Evolutionary conservation across 2,888 invertebrate species (phyloP).

Genomic region (Polylopha cassiicola): DNA sequence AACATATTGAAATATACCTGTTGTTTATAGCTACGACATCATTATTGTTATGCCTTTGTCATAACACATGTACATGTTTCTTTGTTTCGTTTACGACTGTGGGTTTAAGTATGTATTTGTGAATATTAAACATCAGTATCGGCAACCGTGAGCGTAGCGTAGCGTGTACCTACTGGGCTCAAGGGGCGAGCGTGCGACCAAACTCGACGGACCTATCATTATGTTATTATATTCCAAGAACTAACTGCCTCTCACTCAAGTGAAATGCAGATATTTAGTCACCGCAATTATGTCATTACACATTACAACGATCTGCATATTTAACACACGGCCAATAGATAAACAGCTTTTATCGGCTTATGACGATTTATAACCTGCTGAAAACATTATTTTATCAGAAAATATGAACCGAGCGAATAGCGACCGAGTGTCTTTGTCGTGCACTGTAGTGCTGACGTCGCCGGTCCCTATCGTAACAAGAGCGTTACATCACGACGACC

Average conservation of each 20-base stretch:
- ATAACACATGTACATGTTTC: no score
- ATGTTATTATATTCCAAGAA: conserved; percentile 51
- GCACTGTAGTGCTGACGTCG: conserved; percentile 21
- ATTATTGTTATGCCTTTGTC: no score
- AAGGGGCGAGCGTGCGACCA: conserved; percentile 40
- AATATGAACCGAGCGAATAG: neutral
- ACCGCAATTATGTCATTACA: conserved; percentile 11
- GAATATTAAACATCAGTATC: no score
- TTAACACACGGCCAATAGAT: no score
- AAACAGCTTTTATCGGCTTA: no score
- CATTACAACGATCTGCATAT: conserved; percentile 2
- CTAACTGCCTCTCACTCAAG: conserved; percentile 39
- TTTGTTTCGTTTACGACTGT: no score
- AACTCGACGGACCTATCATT: conserved; percentile 28
- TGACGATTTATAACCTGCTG: no score
- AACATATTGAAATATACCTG: no score
- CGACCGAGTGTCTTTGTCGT: conserved; percentile 14
- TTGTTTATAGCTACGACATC: no score
- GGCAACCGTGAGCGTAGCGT: no score
- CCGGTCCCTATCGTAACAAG: conserved; percentile 30
- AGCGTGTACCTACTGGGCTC: no score
- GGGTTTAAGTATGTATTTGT: no score
- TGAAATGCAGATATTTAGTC: conserved; percentile 29
- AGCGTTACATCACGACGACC: conserved; percentile 35
- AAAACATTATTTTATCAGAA: conserved; percentile 7